Base-by-base conservation (phyloP, 2,888 invertebrate genomes). In the Cephalotes varians region DNA sequence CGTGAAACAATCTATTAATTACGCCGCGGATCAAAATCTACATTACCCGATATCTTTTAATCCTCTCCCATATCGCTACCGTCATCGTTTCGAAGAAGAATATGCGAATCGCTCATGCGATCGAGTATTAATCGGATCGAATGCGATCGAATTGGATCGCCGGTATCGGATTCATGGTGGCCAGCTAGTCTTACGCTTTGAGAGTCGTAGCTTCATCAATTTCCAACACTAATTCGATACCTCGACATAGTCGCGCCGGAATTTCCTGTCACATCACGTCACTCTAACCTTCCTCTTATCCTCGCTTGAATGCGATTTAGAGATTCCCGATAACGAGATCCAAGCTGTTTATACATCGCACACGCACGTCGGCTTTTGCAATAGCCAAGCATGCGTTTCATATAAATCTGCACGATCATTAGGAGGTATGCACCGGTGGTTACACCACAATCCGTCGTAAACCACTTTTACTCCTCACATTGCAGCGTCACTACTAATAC, bases 211-310 rank as follows among this genome's bases (percentile, higher is more conserved):
- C 81, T 87, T 83, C 87, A 83, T 81, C 85, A 85, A 85, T 87
- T 87, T 80, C 86, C 86, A 81, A 65, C 62, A 31, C 80, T 85
- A 87, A 87, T 81, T 80, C 86, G 86, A 87, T 86, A 86, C 73
- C 82, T 74, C 72, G 81, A 79, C 84, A 69, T 58, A 85, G 77
- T 76, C 74, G 65, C 51, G 77, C 81, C 76, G 62, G 77, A 85
- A 85, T 85, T 77, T 84, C 84, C 85, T 64, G 85, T 82, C 85
- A 82, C 81, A 83, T 83, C 83, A 79, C 76, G 51, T 67, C 77
- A 67, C 54, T 58, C 81, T 73, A 81, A 58, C 81, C 83, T 58
- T 31, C 49, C 80, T 81, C 67, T 64, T 51, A 65, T 62, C 62
- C 60, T 34, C 64, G 62, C 77, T 69, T 56, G 56, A 80, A 80